phyloP scores from a whole-genome alignment of 2,888 invertebrate species.

The Caenorhabditis sp. region DNA sequence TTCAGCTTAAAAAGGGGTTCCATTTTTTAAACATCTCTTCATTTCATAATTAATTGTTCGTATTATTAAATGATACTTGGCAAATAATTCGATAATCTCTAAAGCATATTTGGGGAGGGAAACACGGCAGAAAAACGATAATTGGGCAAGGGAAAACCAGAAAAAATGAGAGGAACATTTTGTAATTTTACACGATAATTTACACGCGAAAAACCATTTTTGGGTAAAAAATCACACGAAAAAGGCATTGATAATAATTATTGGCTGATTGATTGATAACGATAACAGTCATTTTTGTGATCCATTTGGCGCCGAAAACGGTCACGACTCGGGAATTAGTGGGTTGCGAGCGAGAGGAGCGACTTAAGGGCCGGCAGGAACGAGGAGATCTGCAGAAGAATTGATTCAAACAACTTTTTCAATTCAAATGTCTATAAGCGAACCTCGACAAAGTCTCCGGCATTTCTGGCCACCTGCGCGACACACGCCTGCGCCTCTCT shows the following conservation, averaged over 20 bases:
- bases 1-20: not conserved
- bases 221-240: too few relatives aligned
- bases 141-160: too few relatives aligned
- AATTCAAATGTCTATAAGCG: not conserved
- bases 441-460: slow-evolving; percentile 40
- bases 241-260: too few relatives aligned
- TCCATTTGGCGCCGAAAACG: not conserved
- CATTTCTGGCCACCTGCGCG: slow-evolving; percentile 34
- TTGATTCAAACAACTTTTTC: not conserved
- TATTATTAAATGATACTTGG: not conserved
- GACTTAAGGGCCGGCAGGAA: slow-evolving; percentile 53
- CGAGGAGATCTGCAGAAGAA: slow-evolving; percentile 44
- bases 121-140: too few relatives aligned
- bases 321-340: too few relatives aligned
- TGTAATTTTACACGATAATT: not conserved
- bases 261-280: not conserved
- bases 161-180: too few relatives aligned
- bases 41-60: too few relatives aligned
- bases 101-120: too few relatives aligned
- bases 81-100: too few relatives aligned
- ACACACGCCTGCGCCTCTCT: slow-evolving; percentile 40
- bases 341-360: slow-evolving; percentile 37
- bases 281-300: slow-evolving; percentile 3
- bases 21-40: not conserved
- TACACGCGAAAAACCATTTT: not conserved